phyloP scores from a whole-genome alignment of 2,888 invertebrate genomes.

The Nasonovia ribisnigri region DNA sequence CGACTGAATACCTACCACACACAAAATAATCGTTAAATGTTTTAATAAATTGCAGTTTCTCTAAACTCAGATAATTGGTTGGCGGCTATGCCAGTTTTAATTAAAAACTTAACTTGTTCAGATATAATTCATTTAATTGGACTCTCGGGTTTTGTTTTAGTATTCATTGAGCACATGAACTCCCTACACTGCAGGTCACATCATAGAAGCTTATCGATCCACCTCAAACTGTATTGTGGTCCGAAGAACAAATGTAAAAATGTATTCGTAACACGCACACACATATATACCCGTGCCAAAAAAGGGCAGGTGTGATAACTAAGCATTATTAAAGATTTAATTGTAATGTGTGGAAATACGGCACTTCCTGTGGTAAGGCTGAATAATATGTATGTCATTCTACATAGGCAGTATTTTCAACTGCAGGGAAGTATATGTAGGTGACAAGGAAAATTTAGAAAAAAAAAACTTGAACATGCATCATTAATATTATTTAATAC shows the following conservation, averaged over 20 bases:
- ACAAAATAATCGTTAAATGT: conserved; percentile 22
- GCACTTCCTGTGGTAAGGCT: not conserved
- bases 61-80: conserved; percentile 19
- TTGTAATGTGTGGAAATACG: not conserved
- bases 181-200: not conserved
- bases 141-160: not conserved
- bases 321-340: not conserved
- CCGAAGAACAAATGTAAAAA: conserved; percentile 3
- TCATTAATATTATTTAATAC: not conserved
- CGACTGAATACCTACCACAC: not conserved
- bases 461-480: not conserved
- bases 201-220: conserved; percentile 5
- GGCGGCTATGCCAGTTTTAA: conserved; percentile 25
- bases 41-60: not conserved
- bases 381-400: not conserved
- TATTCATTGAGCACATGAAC: conserved; percentile 7
- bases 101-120: conserved; percentile 45
- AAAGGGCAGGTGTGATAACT: not conserved
- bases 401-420: not conserved
- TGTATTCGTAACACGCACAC: not conserved
- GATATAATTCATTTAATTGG: conserved; percentile 31
- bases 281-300: not conserved
- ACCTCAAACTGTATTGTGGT: not conserved
- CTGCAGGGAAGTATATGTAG: not conserved
- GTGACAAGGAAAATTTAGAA: not conserved